Percentiles rank a stretch among this genome's conserved stretches.
phyloP scores from a whole-genome alignment of 2,797 vertebrate species.

The Crocodylus rhombifer region DNA sequence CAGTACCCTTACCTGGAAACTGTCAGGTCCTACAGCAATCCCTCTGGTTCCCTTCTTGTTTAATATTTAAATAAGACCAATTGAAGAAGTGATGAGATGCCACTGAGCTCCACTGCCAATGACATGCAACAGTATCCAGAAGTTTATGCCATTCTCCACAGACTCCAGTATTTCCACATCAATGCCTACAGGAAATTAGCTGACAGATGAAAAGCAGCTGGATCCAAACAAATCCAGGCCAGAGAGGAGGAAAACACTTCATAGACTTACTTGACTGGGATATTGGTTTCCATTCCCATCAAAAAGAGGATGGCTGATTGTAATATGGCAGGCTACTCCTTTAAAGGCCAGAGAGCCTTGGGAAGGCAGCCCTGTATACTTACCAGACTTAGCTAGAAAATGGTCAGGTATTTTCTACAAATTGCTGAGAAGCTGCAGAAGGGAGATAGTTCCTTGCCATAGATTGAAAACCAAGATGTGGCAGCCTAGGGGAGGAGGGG shows the following conservation, averaged over 20 bases:
- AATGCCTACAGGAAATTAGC: not conserved
- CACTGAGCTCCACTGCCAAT: not conserved
- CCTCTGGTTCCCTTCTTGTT: not conserved
- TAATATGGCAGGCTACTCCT: not conserved
- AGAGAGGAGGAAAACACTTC: not conserved
- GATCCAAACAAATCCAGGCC: not conserved
- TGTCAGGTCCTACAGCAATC: not conserved
- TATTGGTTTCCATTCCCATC: not conserved
- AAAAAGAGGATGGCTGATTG: slow-evolving; percentile 2
- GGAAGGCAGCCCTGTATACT: too few species aligned
- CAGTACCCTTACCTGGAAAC: not conserved
- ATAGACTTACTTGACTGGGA: not conserved
- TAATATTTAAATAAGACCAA: rapidly evolving
- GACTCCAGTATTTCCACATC: not conserved
- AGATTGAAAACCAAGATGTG: too few species aligned
- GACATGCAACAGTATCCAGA: not conserved
- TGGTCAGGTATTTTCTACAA: too few species aligned
- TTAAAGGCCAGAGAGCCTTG: not conserved
- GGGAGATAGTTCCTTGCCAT: too few species aligned
- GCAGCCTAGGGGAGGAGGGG: too few species aligned
- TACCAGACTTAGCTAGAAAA: slow-evolving; percentile 24
- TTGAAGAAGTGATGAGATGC: not conserved
- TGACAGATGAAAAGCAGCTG: not conserved
- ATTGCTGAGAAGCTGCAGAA: too few species aligned
- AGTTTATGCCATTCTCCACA: not conserved